Conservation (phyloP, 2,113 vertebrate species). For the Furnarius figulus region DNA sequence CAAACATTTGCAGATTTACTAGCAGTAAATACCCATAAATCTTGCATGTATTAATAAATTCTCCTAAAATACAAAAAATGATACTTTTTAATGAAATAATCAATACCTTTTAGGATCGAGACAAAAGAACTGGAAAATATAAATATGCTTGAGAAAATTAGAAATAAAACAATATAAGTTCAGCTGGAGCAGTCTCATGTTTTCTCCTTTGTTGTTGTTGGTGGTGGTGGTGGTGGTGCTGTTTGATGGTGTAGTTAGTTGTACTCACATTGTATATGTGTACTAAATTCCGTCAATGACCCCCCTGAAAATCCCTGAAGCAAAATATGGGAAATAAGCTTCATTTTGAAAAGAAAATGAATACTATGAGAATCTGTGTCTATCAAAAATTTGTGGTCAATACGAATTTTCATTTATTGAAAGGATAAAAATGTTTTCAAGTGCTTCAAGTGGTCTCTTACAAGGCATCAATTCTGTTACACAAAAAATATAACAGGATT, state of each 20-base stretch:
- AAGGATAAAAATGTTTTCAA: neutral
- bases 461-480: neutral
- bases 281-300: neutral
- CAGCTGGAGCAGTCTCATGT: neutral
- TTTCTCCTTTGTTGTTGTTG: neutral
- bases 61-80: fast-evolving
- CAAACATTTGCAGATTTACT: neutral
- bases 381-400: neutral
- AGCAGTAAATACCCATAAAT: neutral
- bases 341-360: neutral
- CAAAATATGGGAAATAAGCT: neutral
- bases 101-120: neutral
- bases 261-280: too few species aligned
- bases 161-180: neutral
- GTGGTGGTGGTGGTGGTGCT: neutral
- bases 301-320: neutral
- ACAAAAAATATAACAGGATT: neutral
- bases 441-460: neutral
- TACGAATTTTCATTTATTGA: neutral
- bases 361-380: neutral
- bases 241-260: neutral
- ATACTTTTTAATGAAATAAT: neutral
- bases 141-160: neutral
- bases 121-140: neutral
- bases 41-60: neutral